These are phyloP conservation scores for Phoxinus phoxinus DNA, from an alignment of 2,113 vertebrate genomes.

Conservation along the genomic window DNA sequence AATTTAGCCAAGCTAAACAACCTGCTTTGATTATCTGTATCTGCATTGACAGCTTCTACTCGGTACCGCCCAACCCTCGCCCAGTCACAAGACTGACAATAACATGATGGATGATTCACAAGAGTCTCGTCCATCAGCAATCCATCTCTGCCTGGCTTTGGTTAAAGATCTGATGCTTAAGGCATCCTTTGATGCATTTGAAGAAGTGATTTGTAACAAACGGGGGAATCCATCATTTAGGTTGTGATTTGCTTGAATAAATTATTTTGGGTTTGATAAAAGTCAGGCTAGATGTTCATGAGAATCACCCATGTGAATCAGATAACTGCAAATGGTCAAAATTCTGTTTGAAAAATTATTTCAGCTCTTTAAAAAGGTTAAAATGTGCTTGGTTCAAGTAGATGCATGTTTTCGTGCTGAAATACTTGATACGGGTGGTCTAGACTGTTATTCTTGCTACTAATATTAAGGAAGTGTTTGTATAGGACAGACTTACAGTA, in stretches of 20 bases:
- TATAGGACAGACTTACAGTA: background rate
- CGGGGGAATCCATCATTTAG: constrained; percentile 10
- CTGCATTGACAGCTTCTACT: background rate
- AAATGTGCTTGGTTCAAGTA: background rate
- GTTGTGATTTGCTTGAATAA: background rate
- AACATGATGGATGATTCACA: constrained; percentile 35
- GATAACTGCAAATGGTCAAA: background rate
- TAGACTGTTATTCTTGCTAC: background rate
- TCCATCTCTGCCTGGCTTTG: constrained; percentile 32
- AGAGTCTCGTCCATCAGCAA: constrained; percentile 3
- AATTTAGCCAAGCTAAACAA: constrained; percentile 3
- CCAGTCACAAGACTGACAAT: constrained; percentile 5
- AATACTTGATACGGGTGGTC: background rate
- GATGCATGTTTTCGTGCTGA: background rate
- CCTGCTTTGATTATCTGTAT: constrained; percentile 11
- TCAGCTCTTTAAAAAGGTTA: background rate
- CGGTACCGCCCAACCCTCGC: background rate
- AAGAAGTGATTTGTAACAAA: background rate
- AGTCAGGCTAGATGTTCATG: background rate
- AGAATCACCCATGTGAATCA: background rate
- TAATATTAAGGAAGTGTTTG: background rate
- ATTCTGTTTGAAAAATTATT: background rate
- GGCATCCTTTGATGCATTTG: constrained; percentile 29
- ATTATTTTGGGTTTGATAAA: background rate
- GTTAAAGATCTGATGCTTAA: constrained; percentile 22